A percentile compares a stretch with the other conserved stretches of the same genome.
phyloP scores from a whole-genome alignment of 2,888 invertebrate species.

The Dryobotodes eremita region DNA sequence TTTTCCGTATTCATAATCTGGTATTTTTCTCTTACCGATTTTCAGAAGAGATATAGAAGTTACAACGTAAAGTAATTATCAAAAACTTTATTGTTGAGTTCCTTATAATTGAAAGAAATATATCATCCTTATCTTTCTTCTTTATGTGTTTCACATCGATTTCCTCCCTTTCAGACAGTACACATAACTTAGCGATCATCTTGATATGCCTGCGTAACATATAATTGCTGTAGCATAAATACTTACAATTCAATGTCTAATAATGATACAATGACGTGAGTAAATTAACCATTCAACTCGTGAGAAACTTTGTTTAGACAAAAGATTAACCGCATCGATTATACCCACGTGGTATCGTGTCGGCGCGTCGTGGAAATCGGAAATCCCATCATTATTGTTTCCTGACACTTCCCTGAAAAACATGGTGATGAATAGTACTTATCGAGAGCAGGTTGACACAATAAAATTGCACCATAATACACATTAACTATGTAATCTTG shows the following conservation, averaged over 20 bases:
- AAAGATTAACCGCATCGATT: constrained; percentile 78
- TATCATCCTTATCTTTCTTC: no score
- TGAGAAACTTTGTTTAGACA: constrained; percentile 83
- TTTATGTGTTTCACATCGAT: not conserved
- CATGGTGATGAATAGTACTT: constrained; percentile 71
- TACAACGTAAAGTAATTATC: not conserved
- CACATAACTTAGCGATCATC: constrained; percentile 7
- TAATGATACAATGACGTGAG: constrained; percentile 77
- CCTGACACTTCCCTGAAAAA: constrained; percentile 83
- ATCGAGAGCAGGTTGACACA: constrained; percentile 73
- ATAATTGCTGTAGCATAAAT: constrained; percentile 41
- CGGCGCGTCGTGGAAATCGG: constrained; percentile 84
- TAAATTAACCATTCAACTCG: constrained; percentile 75
- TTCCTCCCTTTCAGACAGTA: not conserved
- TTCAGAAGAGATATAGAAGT: not conserved
- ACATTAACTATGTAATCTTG: constrained; percentile 80
- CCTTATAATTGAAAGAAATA: no score
- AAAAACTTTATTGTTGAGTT: not conserved
- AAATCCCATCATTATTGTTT: constrained; percentile 87
- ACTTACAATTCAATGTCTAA: constrained; percentile 58
- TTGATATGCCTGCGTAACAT: constrained; percentile 29
- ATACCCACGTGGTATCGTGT: constrained; percentile 68
- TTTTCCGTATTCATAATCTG: not conserved
- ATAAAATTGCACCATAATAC: constrained; percentile 81
- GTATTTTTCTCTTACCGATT: not conserved